A percentile compares a stretch with the other conserved stretches of the same genome.
Evolutionary conservation across 2,113 vertebrate genomes (phyloP).

Genomic region (Elephas maximus): DNA sequence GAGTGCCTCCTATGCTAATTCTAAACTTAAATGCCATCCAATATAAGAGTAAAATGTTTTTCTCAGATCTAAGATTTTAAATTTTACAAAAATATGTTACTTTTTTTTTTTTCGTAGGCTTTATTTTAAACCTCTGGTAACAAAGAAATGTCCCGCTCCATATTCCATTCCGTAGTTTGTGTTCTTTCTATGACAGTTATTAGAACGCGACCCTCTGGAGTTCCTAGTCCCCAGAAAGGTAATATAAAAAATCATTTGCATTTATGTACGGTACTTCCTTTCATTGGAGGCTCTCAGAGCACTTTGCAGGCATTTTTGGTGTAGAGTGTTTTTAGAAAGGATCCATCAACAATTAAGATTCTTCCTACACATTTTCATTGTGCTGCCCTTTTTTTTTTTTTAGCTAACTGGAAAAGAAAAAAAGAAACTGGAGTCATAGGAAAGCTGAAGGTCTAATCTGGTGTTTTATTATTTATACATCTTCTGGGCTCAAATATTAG

Average conservation of each 20-base stretch:
- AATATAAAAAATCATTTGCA: conserved; percentile 24
- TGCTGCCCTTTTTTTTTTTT: not conserved
- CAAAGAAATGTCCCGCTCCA: not conserved
- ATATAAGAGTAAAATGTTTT: conserved; percentile 38
- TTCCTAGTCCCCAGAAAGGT: not conserved
- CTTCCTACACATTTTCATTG: not conserved
- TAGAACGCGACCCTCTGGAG: conserved; percentile 8
- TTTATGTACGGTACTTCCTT: not conserved
- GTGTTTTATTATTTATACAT: conserved; percentile 18
- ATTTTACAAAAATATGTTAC: not conserved
- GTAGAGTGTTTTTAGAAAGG: not conserved
- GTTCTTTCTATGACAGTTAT: conserved; percentile 12
- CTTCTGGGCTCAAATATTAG: not conserved
- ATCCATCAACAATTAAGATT: not conserved
- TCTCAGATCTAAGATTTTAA: conserved; percentile 30
- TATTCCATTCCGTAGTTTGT: conserved; percentile 5
- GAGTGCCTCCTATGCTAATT: conserved; percentile 6
- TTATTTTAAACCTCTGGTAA: conserved; percentile 36
- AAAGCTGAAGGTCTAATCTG: not conserved
- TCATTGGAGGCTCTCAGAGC: not conserved
- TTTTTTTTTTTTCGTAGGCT: not conserved
- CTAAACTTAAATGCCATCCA: conserved; percentile 62
- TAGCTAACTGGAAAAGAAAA: not conserved
- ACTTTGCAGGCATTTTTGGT: not conserved
- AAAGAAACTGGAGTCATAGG: not conserved